Conservation (phyloP, 2,113 vertebrate species). For the Cynocephalus volans region DNA sequence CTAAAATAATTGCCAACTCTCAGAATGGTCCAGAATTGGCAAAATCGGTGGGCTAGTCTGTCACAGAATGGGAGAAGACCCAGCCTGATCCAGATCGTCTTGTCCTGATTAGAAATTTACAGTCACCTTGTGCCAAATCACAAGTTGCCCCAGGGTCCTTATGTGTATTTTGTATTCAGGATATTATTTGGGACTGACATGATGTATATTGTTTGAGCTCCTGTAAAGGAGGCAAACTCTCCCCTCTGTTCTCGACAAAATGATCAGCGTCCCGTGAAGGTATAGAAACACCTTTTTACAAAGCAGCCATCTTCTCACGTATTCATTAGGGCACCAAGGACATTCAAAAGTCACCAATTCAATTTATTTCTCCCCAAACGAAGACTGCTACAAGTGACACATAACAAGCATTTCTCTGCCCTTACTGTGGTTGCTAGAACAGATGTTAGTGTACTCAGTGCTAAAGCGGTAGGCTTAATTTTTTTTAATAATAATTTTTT, state of each 20-base stretch:
- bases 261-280: neutral
- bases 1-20: neutral
- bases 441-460: slow-evolving; percentile 64
- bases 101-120: neutral
- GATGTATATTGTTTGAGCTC: neutral
- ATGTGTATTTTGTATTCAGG: neutral
- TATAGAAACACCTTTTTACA: neutral
- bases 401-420: slow-evolving; percentile 53
- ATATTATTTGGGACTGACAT: neutral
- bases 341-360: neutral
- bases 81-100: neutral
- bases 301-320: slow-evolving; percentile 3
- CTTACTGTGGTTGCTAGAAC: slow-evolving; percentile 3
- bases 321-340: neutral
- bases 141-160: neutral
- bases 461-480: slow-evolving; percentile 43
- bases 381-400: neutral
- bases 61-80: neutral
- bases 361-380: slow-evolving; percentile 12
- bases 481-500: slow-evolving; percentile 49
- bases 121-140: neutral
- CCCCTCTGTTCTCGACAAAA: neutral
- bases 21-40: neutral
- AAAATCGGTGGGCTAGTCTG: neutral
- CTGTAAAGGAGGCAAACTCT: neutral